These are phyloP conservation scores for Chlamydotis undulata DNA, from an alignment of 2,113 vertebrate genomes.

Conservation along the genomic window DNA sequence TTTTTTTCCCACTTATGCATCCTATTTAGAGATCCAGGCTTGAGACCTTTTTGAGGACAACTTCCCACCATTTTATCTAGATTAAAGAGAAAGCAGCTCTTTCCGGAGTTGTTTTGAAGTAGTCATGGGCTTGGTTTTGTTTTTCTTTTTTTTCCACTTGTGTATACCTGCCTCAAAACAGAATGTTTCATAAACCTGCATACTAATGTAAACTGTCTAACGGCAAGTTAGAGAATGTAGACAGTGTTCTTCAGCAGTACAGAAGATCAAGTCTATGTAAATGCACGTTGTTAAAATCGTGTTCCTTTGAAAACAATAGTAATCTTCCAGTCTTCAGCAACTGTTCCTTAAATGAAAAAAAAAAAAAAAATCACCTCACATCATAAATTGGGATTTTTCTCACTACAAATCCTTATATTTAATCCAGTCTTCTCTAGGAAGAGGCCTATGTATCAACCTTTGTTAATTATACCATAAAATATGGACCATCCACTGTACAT, in stretches of 20 bases:
- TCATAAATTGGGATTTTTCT: neutral
- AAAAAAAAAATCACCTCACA: neutral
- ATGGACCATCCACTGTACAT: neutral
- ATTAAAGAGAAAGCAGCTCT: neutral
- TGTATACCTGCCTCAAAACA: neutral
- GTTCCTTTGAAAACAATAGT: neutral
- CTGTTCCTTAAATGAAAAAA: neutral
- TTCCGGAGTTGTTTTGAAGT: neutral
- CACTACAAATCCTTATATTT: neutral
- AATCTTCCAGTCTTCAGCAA: neutral
- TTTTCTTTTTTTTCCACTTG: neutral
- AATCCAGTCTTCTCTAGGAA: neutral
- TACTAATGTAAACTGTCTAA: neutral
- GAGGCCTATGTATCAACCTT: neutral
- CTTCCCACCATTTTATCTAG: neutral
- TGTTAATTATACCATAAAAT: constrained; percentile 5
- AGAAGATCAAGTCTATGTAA: neutral
- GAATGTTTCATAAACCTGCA: neutral
- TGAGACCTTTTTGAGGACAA: neutral
- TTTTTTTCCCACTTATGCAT: neutral
- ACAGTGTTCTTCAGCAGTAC: neutral
- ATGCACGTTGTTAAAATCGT: neutral
- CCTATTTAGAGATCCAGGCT: neutral
- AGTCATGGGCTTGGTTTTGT: neutral
- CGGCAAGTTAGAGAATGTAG: neutral